Percentiles rank a stretch among this genome's conserved stretches.
These are phyloP conservation scores for Rynchops niger DNA, from an alignment of 2,113 vertebrate species.

Conservation along the genomic window DNA sequence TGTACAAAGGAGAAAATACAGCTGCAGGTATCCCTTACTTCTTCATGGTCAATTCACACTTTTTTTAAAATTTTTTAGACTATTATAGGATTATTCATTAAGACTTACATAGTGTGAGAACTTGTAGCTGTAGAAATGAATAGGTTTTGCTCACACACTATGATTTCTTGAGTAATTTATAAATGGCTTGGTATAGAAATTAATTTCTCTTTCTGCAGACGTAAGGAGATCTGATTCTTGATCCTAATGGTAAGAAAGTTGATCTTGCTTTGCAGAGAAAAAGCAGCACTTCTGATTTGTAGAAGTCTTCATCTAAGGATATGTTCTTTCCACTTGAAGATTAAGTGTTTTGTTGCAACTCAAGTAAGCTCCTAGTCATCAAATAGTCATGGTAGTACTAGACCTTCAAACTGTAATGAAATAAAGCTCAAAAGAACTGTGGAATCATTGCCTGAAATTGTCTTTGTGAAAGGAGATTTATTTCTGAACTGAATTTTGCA, in stretches of 20 bases:
- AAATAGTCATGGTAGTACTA: not conserved
- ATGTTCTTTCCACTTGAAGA: not conserved
- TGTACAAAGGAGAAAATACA: not conserved
- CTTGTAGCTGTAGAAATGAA: not conserved
- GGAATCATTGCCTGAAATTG: not conserved
- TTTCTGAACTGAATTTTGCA: not conserved
- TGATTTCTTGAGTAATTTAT: not conserved
- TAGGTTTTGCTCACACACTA: not conserved
- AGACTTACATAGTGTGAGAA: not conserved
- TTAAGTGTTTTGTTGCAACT: not conserved
- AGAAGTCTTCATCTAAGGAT: not conserved
- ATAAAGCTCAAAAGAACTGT: not conserved
- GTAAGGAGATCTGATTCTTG: not conserved
- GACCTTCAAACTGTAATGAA: not conserved
- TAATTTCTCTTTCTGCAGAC: not conserved
- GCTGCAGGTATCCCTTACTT: not conserved
- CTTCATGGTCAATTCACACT: not conserved
- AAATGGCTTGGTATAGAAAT: not conserved
- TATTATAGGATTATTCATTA: not conserved
- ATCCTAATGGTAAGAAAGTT: not conserved
- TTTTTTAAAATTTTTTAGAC: not conserved
- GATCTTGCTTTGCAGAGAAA: not conserved
- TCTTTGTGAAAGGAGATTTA: not conserved
- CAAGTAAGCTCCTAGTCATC: not conserved
- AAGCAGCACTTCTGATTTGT: not conserved